Percentiles rank a stretch among this genome's conserved stretches.
phyloP scores from a whole-genome alignment of 2,113 vertebrate genomes.

The Cynoglossus semilaevis region DNA sequence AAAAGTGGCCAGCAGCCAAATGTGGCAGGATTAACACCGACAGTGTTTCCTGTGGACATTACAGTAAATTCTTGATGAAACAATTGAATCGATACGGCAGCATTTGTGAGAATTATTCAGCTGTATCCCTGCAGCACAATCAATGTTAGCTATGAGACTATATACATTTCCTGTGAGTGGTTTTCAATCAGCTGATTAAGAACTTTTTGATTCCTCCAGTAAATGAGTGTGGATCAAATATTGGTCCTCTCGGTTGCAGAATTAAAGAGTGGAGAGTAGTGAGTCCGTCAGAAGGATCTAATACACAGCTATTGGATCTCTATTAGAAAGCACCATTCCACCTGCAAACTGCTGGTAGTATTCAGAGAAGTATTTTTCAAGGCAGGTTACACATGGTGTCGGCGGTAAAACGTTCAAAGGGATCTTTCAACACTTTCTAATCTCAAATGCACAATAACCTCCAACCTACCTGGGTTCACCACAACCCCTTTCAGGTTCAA shows the following conservation, averaged over 20 bases:
- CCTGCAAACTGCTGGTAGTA: too few relatives aligned
- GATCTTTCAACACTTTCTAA: not conserved
- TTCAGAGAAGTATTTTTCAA: constrained; percentile 1
- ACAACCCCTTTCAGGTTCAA: constrained; percentile 14
- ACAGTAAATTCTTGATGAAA: constrained; percentile 7
- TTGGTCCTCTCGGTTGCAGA: constrained; percentile 22
- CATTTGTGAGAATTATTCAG: too few relatives aligned
- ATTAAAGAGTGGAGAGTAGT: not conserved
- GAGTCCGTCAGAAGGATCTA: not conserved
- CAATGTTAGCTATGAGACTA: constrained; percentile 42
- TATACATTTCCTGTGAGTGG: constrained; percentile 30
- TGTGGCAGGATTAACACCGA: not conserved
- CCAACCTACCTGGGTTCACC: not conserved
- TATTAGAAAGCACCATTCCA: too few relatives aligned
- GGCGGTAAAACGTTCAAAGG: constrained; percentile 2
- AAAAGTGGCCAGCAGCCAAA: not conserved
- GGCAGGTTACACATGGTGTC: not conserved
- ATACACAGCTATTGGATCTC: not conserved
- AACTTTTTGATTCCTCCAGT: constrained; percentile 35
- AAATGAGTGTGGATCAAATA: constrained; percentile 33
- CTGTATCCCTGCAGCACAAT: constrained; percentile 28
- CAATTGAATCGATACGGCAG: not conserved
- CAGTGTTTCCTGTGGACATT: not conserved
- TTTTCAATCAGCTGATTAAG: constrained; percentile 45
- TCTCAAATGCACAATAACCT: constrained; percentile 1